phyloP scores from a whole-genome alignment of 2,888 invertebrate species.

The Dugesia japonica region DNA sequence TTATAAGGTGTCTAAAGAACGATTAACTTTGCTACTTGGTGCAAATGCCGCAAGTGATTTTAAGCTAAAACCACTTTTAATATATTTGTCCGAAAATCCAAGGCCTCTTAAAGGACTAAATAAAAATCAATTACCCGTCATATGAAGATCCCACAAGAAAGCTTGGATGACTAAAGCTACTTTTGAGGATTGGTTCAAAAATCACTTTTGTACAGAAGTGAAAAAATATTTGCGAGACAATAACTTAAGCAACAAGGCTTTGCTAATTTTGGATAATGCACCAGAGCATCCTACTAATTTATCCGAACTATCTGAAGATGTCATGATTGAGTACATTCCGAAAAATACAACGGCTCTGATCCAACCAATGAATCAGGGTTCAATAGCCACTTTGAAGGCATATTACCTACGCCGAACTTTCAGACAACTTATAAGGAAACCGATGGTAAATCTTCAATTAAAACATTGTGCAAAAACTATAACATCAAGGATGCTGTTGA shows the following conservation, averaged over 20 bases:
- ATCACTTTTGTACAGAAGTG: too few species aligned
- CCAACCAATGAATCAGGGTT: conserved; percentile 35
- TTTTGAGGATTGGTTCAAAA: too few species aligned
- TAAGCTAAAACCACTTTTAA: conserved; percentile 20
- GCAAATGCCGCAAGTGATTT: background rate
- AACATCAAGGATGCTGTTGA: conserved; percentile 36
- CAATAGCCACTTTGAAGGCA: conserved; percentile 36
- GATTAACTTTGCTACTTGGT: too few species aligned
- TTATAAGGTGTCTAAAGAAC: too few species aligned
- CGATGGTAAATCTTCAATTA: conserved; percentile 31
- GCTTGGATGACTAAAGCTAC: too few species aligned
- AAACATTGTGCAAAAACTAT: conserved; percentile 36
- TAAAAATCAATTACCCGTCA: too few species aligned
- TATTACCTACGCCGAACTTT: conserved; percentile 35
- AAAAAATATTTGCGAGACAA: conserved; percentile 20
- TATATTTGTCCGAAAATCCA: conserved; percentile 20
- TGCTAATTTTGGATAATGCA: conserved; percentile 34
- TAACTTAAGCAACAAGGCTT: conserved; percentile 12
- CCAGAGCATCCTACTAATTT: conserved; percentile 36
- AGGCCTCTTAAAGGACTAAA: too few species aligned
- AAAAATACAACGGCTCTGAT: conserved; percentile 30
- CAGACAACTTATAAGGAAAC: conserved; percentile 30
- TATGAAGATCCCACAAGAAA: too few species aligned
- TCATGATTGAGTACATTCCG: conserved; percentile 36
- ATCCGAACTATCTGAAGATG: conserved; percentile 29